Percentiles rank a stretch among this genome's conserved stretches.
These are phyloP conservation scores for Nasonovia ribisnigri DNA, from an alignment of 2,888 invertebrate genomes.

Conservation along the genomic window DNA sequence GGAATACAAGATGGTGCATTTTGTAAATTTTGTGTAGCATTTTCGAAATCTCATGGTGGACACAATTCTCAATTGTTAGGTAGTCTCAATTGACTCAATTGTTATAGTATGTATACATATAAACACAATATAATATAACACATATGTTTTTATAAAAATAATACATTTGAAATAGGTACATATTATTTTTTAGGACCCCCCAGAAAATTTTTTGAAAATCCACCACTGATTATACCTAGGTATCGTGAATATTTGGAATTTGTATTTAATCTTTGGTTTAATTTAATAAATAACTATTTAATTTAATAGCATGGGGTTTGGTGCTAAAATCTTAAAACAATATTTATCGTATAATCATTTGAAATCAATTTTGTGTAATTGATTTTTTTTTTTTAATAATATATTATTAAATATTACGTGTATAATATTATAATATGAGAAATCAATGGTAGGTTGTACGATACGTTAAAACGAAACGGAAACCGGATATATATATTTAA, in stretches of 20 bases:
- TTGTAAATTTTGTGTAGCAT: no score
- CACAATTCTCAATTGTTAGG: no score
- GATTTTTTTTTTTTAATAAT: neutral
- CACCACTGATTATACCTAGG: no score
- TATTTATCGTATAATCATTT: neutral
- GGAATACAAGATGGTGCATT: no score
- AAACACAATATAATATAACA: no score
- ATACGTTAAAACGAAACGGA: neutral
- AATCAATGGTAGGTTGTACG: neutral
- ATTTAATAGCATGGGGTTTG: neutral
- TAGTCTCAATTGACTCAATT: no score
- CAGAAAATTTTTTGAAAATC: no score
- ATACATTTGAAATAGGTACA: no score
- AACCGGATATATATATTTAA: constrained; percentile 41
- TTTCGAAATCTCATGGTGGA: no score
- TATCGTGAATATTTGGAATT: neutral
- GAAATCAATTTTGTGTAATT: neutral
- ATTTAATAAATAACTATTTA: neutral
- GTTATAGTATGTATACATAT: no score
- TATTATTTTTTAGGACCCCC: no score
- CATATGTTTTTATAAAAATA: no score
- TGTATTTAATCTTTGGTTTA: neutral
- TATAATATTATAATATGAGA: neutral
- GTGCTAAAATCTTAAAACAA: neutral
- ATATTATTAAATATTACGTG: neutral